Percentiles rank a stretch among this genome's conserved stretches.
phyloP scores from a whole-genome alignment of 2,888 invertebrate genomes.

The Drosophila mulleri region DNA sequence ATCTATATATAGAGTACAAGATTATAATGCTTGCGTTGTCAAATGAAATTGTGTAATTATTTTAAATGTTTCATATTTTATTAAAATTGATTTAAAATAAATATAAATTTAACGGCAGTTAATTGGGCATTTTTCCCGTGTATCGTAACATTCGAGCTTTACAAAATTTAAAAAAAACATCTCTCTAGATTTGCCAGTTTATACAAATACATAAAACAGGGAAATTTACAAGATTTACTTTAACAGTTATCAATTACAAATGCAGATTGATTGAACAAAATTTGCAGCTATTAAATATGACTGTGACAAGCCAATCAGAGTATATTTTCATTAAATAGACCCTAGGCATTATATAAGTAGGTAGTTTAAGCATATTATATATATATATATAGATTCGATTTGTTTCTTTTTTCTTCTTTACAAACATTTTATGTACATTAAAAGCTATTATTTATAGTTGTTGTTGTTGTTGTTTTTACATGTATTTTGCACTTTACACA shows the following conservation, averaged over 20 bases:
- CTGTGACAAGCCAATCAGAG: slow-evolving; percentile 58
- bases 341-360: slow-evolving; percentile 58
- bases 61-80: slow-evolving; percentile 61
- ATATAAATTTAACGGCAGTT: slow-evolving; percentile 77
- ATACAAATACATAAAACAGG: slow-evolving; percentile 10
- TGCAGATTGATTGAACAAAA: slow-evolving; percentile 25
- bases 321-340: slow-evolving; percentile 54
- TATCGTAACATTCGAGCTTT: slow-evolving; percentile 41
- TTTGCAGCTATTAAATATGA: slow-evolving; percentile 59
- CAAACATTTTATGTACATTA: slow-evolving; percentile 61
- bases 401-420: slow-evolving; percentile 38
- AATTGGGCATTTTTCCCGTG: slow-evolving; percentile 37
- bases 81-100: slow-evolving; percentile 75
- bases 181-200: slow-evolving; percentile 46
- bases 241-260: slow-evolving; percentile 37
- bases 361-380: slow-evolving; percentile 48
- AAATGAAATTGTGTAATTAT: slow-evolving; percentile 25
- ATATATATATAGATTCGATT: slow-evolving; percentile 23
- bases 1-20: neutral
- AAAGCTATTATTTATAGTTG: slow-evolving; percentile 50
- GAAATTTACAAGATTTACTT: slow-evolving; percentile 44
- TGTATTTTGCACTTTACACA: slow-evolving; percentile 31
- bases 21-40: neutral
- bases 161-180: slow-evolving; percentile 36
- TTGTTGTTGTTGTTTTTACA: slow-evolving; percentile 35